These are phyloP conservation scores for Todus mexicanus DNA, from an alignment of 2,797 vertebrate genomes.

Conservation along the genomic window DNA sequence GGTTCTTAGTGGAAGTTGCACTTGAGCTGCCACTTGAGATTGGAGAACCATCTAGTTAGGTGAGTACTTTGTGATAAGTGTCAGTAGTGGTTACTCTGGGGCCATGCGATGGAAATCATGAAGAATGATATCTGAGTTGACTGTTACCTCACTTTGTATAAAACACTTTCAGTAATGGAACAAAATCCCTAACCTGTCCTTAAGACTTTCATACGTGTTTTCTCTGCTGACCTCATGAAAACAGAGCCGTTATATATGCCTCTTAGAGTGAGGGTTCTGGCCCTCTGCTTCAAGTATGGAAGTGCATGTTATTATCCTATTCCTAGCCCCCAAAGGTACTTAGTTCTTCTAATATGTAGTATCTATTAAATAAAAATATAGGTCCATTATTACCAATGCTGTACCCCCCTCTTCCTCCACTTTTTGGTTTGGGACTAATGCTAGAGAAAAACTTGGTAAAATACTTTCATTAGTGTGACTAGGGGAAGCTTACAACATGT, in stretches of 20 bases:
- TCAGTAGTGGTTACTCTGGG: background rate
- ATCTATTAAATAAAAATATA: background rate
- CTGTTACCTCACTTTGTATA: background rate
- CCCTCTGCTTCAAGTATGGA: background rate
- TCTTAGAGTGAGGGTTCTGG: background rate
- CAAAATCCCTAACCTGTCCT: background rate
- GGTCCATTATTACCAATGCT: background rate
- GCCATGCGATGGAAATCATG: background rate
- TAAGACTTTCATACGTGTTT: background rate
- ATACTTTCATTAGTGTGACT: constrained; percentile 56
- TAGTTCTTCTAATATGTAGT: background rate
- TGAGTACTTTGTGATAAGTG: background rate
- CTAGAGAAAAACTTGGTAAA: constrained; percentile 49
- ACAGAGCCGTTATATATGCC: background rate
- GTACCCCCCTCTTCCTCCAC: background rate
- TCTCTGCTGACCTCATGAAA: background rate
- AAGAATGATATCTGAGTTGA: background rate
- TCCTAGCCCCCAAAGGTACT: background rate
- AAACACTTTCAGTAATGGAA: background rate
- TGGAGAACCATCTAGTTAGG: background rate
- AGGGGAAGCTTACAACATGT: constrained; percentile 53
- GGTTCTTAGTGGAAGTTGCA: background rate
- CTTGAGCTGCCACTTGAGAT: background rate
- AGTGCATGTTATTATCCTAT: background rate
- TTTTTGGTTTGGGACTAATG: background rate